Conservation (phyloP, 2,797 vertebrate genomes). For the Rhinophrynus dorsalis region DNA sequence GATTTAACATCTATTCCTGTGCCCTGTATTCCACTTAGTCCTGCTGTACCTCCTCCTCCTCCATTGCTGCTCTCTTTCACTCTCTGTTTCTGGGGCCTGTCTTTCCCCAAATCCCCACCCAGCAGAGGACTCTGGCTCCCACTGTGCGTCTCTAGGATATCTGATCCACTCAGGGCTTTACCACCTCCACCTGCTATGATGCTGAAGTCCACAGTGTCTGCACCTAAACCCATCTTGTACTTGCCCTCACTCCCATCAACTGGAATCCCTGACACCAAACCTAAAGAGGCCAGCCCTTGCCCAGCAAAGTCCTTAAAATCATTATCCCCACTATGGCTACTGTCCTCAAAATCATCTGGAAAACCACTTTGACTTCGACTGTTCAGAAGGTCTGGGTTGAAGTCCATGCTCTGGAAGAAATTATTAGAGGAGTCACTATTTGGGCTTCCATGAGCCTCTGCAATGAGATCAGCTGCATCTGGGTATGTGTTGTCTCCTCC, state of each 20-base stretch:
- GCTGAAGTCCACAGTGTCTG: constrained; percentile 91
- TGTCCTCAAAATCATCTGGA: constrained; percentile 89
- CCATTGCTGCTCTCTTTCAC: constrained; percentile 70
- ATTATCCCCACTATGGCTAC: constrained; percentile 90
- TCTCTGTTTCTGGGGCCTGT: constrained; percentile 77
- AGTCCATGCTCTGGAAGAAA: constrained; percentile 91
- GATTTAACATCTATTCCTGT: constrained; percentile 83
- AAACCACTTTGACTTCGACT: constrained; percentile 83
- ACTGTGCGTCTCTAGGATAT: constrained; percentile 83
- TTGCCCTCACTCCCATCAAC: constrained; percentile 76
- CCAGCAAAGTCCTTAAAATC: constrained; percentile 88
- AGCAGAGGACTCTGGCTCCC: constrained; percentile 91
- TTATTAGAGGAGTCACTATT: constrained; percentile 94
- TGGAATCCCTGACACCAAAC: constrained; percentile 77
- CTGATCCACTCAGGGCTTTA: constrained; percentile 75
- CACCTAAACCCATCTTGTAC: constrained; percentile 72
- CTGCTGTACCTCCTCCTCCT: constrained; percentile 60
- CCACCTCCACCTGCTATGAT: constrained; percentile 81
- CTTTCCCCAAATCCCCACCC: constrained; percentile 78
- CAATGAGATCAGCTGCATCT: constrained; percentile 92
- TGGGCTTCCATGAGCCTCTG: constrained; percentile 86
- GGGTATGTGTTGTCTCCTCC: constrained; percentile 93
- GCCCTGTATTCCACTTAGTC: constrained; percentile 67
- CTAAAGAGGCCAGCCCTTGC: constrained; percentile 68
- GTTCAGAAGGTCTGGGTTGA: constrained; percentile 89